These are phyloP conservation scores for Apamea crenata DNA, from an alignment of 2,888 invertebrate genomes.

Conservation along the genomic window DNA sequence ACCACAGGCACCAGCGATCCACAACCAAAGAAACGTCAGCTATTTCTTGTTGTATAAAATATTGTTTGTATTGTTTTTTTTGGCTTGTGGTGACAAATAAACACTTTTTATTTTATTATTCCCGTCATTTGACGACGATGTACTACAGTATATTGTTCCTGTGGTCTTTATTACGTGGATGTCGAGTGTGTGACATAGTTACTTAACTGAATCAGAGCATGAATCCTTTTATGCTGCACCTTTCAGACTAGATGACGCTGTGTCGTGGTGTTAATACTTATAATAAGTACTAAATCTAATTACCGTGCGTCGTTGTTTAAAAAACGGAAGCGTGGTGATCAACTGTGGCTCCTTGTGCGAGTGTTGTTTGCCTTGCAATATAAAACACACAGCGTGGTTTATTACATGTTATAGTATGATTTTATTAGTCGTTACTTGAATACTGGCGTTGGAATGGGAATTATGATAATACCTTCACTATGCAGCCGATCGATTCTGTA, in stretches of 20 bases:
- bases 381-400: not conserved
- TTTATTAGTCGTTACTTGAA: not conserved
- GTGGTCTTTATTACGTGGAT: not conserved
- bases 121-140: not conserved
- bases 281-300: not conserved
- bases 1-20: too few relatives aligned
- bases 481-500: too few relatives aligned
- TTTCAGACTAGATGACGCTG: not conserved
- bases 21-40: too few relatives aligned
- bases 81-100: too few relatives aligned
- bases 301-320: not conserved
- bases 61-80: too few relatives aligned
- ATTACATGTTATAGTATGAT: not conserved
- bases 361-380: not conserved
- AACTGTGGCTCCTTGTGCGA: not conserved
- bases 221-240: slow-evolving; percentile 21
- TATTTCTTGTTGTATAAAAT: too few relatives aligned
- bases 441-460: not conserved
- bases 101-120: too few relatives aligned
- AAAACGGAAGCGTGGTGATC: not conserved
- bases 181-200: not conserved
- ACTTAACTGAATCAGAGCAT: slow-evolving; percentile 36
- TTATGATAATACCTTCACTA: too few relatives aligned
- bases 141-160: not conserved
- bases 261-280: not conserved